phyloP scores from a whole-genome alignment of 2,113 vertebrate genomes.

The Carollia perspicillata region DNA sequence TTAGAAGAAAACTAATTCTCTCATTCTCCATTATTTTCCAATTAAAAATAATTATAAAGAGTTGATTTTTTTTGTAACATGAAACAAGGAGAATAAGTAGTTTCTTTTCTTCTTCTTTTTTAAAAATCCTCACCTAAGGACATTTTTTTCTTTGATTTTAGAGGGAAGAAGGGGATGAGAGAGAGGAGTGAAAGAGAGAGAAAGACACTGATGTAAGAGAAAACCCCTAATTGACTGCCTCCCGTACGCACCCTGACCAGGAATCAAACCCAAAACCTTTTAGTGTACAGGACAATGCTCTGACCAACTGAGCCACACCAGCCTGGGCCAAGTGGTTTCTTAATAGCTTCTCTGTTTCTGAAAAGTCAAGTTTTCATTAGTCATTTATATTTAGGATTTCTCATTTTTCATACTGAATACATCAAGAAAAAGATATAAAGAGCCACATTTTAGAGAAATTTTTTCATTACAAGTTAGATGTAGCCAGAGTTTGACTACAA shows the following conservation, averaged over 20 bases:
- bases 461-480: neutral
- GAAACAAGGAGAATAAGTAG: neutral
- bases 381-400: constrained; percentile 19
- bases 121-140: no score
- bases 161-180: no score
- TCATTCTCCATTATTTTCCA: neutral
- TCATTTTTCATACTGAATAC: neutral
- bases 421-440: neutral
- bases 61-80: neutral
- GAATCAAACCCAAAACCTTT: no score
- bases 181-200: no score
- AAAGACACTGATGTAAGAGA: no score
- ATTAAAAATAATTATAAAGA: neutral
- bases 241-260: no score
- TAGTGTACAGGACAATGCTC: no score
- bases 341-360: constrained; percentile 12
- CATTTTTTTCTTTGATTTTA: no score
- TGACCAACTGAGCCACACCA: no score
- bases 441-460: neutral
- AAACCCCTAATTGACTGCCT: no score
- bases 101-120: neutral
- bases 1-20: neutral
- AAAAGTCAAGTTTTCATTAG: constrained; percentile 29
- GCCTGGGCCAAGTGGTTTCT: neutral
- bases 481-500: neutral